Conservation (phyloP, 2,113 vertebrate genomes). For the Mugil cephalus region DNA sequence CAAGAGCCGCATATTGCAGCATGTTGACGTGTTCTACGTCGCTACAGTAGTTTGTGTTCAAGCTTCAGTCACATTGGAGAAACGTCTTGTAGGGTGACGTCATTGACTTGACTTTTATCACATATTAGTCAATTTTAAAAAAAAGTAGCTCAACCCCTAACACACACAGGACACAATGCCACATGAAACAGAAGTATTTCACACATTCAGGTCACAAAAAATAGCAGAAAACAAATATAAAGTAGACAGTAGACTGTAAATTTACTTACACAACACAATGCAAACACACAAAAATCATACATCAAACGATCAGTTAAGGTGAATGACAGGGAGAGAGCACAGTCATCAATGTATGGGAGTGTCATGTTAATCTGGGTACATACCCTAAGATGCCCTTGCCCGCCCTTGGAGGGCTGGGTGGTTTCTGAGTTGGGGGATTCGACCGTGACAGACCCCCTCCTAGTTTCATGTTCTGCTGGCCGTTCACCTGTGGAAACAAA, state of each 20-base stretch:
- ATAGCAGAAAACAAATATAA: background rate
- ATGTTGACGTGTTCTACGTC: too few species aligned
- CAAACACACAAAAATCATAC: background rate
- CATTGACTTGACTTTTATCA: too few species aligned
- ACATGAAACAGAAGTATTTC: background rate
- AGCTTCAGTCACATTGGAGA: too few species aligned
- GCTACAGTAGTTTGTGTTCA: too few species aligned
- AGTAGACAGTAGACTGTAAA: background rate
- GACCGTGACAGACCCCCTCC: slow-evolving; percentile 91
- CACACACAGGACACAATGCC: too few species aligned
- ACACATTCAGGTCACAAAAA: background rate
- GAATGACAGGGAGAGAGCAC: background rate
- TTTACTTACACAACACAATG: background rate
- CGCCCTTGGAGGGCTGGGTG: slow-evolving; percentile 92
- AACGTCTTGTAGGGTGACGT: too few species aligned
- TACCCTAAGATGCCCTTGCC: slow-evolving; percentile 95
- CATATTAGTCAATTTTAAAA: too few species aligned
- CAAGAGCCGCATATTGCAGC: too few species aligned
- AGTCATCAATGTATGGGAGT: background rate
- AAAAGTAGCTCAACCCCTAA: too few species aligned
- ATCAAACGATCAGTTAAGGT: too few species aligned
- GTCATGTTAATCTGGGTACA: background rate
- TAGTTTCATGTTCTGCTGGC: slow-evolving; percentile 92
- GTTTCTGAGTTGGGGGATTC: slow-evolving; percentile 94
- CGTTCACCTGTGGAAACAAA: slow-evolving; percentile 86